phyloP scores from a whole-genome alignment of 2,888 invertebrate genomes.

The Formica aserva region DNA sequence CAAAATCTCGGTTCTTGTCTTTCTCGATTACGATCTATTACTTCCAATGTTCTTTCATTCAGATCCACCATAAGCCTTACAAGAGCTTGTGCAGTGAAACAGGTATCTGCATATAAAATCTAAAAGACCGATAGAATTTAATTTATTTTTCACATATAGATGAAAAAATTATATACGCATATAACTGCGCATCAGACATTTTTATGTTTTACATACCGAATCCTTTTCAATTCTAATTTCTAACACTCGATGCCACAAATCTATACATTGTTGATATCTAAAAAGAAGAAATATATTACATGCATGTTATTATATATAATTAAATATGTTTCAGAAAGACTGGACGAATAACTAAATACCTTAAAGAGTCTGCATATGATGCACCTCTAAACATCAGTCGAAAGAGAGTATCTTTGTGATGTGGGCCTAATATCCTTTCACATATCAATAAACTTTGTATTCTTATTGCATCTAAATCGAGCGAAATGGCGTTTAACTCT shows the following conservation, averaged over 20 bases:
- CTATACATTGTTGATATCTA: constrained; percentile 93
- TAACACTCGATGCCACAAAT: constrained; percentile 94
- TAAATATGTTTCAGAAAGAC: neutral
- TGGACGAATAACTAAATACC: constrained; percentile 78
- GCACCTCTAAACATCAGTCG: constrained; percentile 91
- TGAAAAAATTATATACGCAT: neutral
- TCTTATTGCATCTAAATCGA: constrained; percentile 94
- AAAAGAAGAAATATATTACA: constrained; percentile 50
- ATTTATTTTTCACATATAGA: neutral
- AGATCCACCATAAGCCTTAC: constrained; percentile 93
- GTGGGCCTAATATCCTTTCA: constrained; percentile 93
- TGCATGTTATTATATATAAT: neutral
- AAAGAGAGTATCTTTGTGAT: constrained; percentile 95
- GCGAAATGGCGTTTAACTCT: constrained; percentile 91
- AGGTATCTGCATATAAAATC: constrained; percentile 91
- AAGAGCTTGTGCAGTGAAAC: constrained; percentile 94
- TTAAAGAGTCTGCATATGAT: constrained; percentile 90
- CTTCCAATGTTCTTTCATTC: constrained; percentile 88
- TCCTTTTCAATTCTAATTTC: constrained; percentile 93
- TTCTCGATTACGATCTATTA: constrained; percentile 85
- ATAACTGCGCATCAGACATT: neutral
- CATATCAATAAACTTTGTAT: constrained; percentile 95
- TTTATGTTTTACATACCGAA: constrained; percentile 87
- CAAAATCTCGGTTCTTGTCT: constrained; percentile 88
- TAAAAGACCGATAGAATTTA: constrained; percentile 58